Evolutionary conservation across 2,797 vertebrate species (phyloP), one percentile per base, ranked within the genome.

Genomic region (Paedocypris micromegethes): DNA sequence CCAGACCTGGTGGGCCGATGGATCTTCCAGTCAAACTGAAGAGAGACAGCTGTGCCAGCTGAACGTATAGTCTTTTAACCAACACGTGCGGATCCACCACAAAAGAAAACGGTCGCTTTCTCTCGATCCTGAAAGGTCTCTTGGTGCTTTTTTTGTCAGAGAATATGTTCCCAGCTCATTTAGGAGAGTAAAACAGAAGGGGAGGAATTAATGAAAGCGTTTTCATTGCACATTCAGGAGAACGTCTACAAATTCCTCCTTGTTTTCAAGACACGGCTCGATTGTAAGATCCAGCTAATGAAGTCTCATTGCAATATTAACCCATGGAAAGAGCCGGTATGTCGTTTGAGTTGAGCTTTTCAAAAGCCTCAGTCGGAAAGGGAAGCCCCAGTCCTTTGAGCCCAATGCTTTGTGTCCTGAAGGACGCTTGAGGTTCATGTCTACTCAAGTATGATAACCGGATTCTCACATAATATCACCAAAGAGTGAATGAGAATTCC

Each of bases 1-100:
- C 75, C 76, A 77, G 72, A 72, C 78, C 78, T 74, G 67, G 79
- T 23, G 78, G 80, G 81, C 81, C 68, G 79, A 77, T 78, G 79
- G 83, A 80, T 84, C 77, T 78, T 77, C 78, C 81, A 78, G 78
- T 77, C 78, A 75, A 67, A 73, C 81, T 50, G 47, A 64, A 55
- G 58, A 53, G 66, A 53, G 78, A 77, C 75, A 79, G 75, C 75
- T 79, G 78, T 73, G 56, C 9, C 4, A 74, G 48, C 45, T 64
- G 44, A 64, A 78, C 49, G 56, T 58, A 49, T 39, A 47, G 53
- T 58, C 23, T 77, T 73, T 64, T 64, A 45, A 54, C 74, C 74
- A 74, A 74, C 70, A 70, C 47, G 8, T 39, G 42, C 68, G 75
- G 75, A 79, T 75, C 74, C 72, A 55, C 9, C 56, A 68, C 57